Evolutionary conservation across 1,140 invertebrate genomes (phyloP).

Genomic region (Ctenoplectra terminalis): DNA sequence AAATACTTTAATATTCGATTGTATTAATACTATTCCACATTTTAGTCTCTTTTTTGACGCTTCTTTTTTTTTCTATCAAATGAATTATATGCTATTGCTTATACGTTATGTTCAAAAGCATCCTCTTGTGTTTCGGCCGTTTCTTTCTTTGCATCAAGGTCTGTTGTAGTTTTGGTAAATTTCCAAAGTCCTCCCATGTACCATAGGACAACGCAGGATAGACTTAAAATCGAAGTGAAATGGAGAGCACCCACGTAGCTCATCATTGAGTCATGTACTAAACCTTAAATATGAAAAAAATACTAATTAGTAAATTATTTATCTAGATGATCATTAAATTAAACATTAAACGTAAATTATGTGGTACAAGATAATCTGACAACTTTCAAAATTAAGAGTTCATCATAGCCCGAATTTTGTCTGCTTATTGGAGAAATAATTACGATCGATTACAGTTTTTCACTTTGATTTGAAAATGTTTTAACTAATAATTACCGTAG

Average conservation of each 20-base stretch:
- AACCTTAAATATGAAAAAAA: slow-evolving; percentile 62
- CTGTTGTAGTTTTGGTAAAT: not conserved
- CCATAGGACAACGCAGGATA: slow-evolving; percentile 76
- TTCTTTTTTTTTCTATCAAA: not conserved
- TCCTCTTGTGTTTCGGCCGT: not conserved
- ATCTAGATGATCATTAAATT: too few relatives aligned
- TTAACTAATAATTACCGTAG: too few relatives aligned
- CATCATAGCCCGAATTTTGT: too few relatives aligned
- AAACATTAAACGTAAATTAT: too few relatives aligned
- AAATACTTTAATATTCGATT: not conserved
- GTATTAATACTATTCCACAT: not conserved
- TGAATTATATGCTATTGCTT: not conserved
- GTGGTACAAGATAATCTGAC: too few relatives aligned
- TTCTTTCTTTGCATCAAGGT: not conserved
- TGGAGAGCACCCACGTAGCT: slow-evolving; percentile 69
- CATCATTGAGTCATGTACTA: slow-evolving; percentile 71
- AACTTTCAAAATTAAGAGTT: too few relatives aligned
- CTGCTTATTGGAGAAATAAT: too few relatives aligned
- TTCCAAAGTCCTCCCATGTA: slow-evolving; percentile 50
- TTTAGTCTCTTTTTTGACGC: not conserved
- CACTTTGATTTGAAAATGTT: too few relatives aligned
- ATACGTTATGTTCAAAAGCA: not conserved
- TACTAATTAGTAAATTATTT: too few relatives aligned
- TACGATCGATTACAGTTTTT: too few relatives aligned
- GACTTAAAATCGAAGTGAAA: slow-evolving; percentile 72